phyloP scores from a whole-genome alignment of 2,888 invertebrate species.

The Drosophila helvetica region DNA sequence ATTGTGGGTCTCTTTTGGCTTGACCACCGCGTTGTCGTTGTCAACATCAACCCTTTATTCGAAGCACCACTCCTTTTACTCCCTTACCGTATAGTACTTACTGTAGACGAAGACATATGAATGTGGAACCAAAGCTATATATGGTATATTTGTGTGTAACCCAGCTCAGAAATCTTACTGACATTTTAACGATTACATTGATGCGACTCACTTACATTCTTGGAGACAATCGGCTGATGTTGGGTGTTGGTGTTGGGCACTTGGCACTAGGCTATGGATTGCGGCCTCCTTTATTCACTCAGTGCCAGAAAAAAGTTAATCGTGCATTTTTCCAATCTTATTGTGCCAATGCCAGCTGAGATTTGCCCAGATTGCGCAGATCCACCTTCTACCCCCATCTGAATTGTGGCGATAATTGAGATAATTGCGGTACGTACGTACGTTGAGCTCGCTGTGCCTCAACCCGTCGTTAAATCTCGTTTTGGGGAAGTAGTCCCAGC shows the following conservation, averaged over 20 bases:
- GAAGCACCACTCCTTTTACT: not conserved
- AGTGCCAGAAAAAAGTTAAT: slow-evolving; percentile 1
- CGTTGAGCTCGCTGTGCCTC: not conserved
- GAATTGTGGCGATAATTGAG: slow-evolving; percentile 36
- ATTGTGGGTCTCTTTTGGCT: not conserved
- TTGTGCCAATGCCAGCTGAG: slow-evolving; percentile 28
- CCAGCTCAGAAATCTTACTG: not conserved
- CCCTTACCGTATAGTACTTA: not conserved
- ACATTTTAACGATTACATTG: not conserved
- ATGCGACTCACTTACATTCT: too few relatives aligned
- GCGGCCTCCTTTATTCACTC: not conserved
- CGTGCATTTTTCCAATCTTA: slow-evolving; percentile 20
- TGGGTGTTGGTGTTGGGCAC: too few relatives aligned
- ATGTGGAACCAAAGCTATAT: not conserved
- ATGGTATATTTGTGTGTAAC: not conserved
- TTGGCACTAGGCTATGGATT: too few relatives aligned
- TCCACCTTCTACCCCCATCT: slow-evolving; percentile 3
- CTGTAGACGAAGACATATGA: not conserved
- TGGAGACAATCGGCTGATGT: too few relatives aligned
- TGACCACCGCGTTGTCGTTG: not conserved
- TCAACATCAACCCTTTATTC: not conserved
- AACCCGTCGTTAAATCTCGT: not conserved
- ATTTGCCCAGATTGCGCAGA: not conserved
- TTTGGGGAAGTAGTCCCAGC: slow-evolving; percentile 4
- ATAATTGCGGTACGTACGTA: slow-evolving; percentile 59